Evolutionary conservation across 2,113 vertebrate species (phyloP).

Genomic region (Mus pahari): DNA sequence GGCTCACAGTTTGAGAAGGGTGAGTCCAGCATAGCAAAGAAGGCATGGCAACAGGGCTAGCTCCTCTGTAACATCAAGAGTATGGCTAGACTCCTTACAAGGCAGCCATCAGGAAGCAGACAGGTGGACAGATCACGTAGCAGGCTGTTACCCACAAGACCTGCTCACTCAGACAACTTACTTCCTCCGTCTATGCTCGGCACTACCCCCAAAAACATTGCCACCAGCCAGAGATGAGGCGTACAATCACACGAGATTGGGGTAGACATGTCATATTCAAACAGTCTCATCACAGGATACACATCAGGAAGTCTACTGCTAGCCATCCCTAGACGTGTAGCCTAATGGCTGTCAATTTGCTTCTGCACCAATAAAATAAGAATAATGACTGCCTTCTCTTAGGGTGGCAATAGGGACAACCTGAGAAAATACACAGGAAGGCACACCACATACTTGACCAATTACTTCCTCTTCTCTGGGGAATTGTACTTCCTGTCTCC

Average conservation of each 20-base stretch:
- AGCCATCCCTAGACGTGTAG: not conserved
- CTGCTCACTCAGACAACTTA: not conserved
- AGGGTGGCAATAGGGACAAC: not conserved
- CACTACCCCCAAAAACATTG: not conserved
- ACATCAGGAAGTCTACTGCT: not conserved
- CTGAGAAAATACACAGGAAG: not conserved
- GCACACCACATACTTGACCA: not conserved
- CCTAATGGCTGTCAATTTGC: not conserved
- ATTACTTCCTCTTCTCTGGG: not conserved
- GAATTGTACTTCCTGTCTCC: conserved; percentile 22
- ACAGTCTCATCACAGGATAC: not conserved
- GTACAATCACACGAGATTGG: too few species aligned
- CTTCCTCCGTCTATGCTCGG: too few species aligned
- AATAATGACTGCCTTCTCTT: not conserved
- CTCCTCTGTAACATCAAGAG: not conserved
- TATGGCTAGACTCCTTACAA: not conserved
- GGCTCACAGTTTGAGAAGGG: not conserved
- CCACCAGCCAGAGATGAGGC: too few species aligned
- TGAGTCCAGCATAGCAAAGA: not conserved
- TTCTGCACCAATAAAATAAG: not conserved
- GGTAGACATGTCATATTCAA: not conserved
- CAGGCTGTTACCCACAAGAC: not conserved
- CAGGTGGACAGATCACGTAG: not conserved
- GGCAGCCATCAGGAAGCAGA: not conserved
- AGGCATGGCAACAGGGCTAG: not conserved